A percentile compares a stretch with the other conserved stretches of the same genome.
phyloP scores from a whole-genome alignment of 2,113 vertebrate species.

The Cyrtonyx montezumae region DNA sequence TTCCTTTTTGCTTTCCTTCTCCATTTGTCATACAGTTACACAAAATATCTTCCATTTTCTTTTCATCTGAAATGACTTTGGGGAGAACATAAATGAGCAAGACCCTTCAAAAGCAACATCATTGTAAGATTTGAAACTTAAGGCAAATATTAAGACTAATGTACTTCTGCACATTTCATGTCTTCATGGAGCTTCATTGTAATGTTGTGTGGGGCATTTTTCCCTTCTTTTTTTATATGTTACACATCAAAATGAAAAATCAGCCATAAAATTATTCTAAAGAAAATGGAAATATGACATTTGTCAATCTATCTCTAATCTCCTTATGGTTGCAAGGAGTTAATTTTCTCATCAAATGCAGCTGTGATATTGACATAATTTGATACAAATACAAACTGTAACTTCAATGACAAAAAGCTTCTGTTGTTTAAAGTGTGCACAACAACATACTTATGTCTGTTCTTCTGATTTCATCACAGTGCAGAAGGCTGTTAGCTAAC shows the following conservation, averaged over 20 bases:
- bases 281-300: slow-evolving; percentile 35
- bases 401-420: slow-evolving; percentile 63
- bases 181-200: slow-evolving; percentile 7
- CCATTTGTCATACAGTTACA: not conserved
- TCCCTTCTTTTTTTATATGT: not conserved
- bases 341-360: slow-evolving; percentile 38
- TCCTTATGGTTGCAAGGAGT: not conserved
- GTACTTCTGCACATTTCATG: too few species aligned
- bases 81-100: not conserved
- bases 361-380: slow-evolving; percentile 35
- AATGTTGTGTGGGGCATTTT: not conserved
- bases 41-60: not conserved
- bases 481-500: not conserved
- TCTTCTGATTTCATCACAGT: slow-evolving; percentile 36
- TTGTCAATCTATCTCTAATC: slow-evolving; percentile 24
- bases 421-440: slow-evolving; percentile 47
- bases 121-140: not conserved
- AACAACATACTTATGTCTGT: slow-evolving; percentile 56
- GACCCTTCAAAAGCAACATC: slow-evolving; percentile 25
- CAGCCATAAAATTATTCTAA: slow-evolving; percentile 9
- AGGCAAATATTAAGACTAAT: slow-evolving; percentile 31
- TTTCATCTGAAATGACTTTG: slow-evolving; percentile 2
- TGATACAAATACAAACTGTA: slow-evolving; percentile 42
- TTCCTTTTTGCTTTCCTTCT: not conserved
- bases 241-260: slow-evolving; percentile 34